These are phyloP conservation scores for Euura lappo DNA, from an alignment of 1,140 invertebrate species.

Conservation along the genomic window DNA sequence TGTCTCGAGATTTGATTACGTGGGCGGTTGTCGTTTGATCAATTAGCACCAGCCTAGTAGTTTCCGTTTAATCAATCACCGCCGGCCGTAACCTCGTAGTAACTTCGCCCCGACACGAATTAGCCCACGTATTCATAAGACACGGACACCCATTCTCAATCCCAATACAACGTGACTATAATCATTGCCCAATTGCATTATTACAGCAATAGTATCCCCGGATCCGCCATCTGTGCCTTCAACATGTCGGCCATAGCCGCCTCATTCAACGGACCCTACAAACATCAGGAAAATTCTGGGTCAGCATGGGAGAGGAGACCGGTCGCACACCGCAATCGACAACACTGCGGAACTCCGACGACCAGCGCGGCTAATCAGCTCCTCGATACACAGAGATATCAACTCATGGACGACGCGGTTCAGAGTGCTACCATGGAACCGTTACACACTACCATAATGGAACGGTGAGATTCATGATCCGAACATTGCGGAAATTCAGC, in stretches of 20 bases:
- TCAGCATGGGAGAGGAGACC: conserved; percentile 77
- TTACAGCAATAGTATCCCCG: conserved; percentile 84
- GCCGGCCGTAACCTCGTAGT: too few species aligned
- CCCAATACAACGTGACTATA: too few species aligned
- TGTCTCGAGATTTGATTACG: not conserved
- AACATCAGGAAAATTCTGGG: conserved; percentile 77
- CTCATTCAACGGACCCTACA: conserved; percentile 88
- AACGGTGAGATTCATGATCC: conserved; percentile 55
- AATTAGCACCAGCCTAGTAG: not conserved
- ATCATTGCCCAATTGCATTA: too few species aligned
- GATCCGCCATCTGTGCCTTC: conserved; percentile 93
- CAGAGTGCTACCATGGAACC: conserved; percentile 75
- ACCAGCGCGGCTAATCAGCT: conserved; percentile 44
- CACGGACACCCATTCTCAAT: too few species aligned
- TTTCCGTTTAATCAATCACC: too few species aligned
- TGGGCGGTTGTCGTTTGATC: not conserved
- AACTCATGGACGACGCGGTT: conserved; percentile 87
- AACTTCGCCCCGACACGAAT: too few species aligned
- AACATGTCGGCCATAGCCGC: conserved; percentile 82
- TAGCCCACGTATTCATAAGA: too few species aligned
- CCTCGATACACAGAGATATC: conserved; percentile 79
- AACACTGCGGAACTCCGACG: conserved; percentile 53
- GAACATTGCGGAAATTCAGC: not conserved
- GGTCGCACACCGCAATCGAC: conserved; percentile 53
- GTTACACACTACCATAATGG: conserved; percentile 71